A percentile compares a stretch with the other conserved stretches of the same genome.
Evolutionary conservation across 1,140 invertebrate species (phyloP).

Genomic region (Megathymus violae): DNA sequence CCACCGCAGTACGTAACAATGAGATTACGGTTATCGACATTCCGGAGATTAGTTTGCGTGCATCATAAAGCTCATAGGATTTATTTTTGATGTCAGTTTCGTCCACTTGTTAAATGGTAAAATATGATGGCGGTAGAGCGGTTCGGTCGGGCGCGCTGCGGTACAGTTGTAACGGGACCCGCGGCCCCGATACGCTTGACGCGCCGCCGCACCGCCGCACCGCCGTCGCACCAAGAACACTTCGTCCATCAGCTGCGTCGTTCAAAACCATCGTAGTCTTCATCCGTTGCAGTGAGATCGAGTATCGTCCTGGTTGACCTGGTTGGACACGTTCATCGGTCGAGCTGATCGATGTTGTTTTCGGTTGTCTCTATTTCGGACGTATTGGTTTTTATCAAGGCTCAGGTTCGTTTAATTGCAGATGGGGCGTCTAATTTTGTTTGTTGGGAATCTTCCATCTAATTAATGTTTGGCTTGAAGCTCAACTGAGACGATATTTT

Average conservation of each 20-base stretch:
- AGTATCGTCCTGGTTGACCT: too few species aligned
- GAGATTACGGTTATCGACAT: neutral
- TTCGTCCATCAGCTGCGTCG: neutral
- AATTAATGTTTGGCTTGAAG: neutral
- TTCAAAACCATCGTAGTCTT: neutral
- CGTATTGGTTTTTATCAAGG: too few species aligned
- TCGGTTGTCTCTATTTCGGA: too few species aligned
- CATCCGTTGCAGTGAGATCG: too few species aligned
- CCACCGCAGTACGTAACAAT: neutral
- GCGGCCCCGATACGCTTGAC: constrained; percentile 48
- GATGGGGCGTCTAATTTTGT: too few species aligned
- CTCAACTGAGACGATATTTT: neutral
- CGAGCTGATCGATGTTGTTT: too few species aligned
- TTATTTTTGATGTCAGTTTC: neutral
- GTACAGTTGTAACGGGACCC: constrained; percentile 54
- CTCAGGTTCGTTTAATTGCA: neutral
- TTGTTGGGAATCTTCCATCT: neutral
- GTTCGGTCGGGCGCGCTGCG: constrained; percentile 22
- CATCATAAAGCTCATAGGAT: too few species aligned
- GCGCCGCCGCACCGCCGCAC: constrained; percentile 16
- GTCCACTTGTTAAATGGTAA: neutral
- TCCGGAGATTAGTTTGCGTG: neutral
- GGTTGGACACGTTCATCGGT: too few species aligned
- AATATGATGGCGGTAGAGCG: constrained; percentile 1
- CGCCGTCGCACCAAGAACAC: neutral